Base-by-base conservation (phyloP, 2,113 vertebrate species). In the Heterocephalus glaber region DNA sequence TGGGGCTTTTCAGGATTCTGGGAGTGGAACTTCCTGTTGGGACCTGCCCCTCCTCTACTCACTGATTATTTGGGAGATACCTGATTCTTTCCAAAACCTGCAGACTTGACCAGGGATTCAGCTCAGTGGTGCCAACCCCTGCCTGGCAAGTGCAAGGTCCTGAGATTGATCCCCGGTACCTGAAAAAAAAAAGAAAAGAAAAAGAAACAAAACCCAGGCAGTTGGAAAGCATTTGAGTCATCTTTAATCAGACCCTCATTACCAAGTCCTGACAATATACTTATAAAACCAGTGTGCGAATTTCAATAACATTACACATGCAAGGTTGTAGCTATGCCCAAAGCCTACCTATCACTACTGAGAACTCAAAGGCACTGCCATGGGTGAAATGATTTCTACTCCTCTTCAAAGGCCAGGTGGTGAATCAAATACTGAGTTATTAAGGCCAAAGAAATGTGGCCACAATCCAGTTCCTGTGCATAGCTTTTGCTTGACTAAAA, bases 321-420 rank as follows among this genome's bases (percentile, higher is more conserved):
- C 30, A n/a, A 0, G 0, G 28, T 0, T 1, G n/a, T 66, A 56
- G 54, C 61, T 12, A 38, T 20, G 4, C 26, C 14, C 33, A 76
- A 85, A 92, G 74, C 61, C 26, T 92, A 7, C 26, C 28, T 11
- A 35, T 80, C 2, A 1, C 56, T 84, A 49, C 33, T 63, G 87
- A 95, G 28, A 52, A 63, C 54, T 83, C 81, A 11, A 52, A 95
- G 52, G 52, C 26, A 47, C 41, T 4, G 52, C 17, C 47, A 22
- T 10, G 41, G 5, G 58, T 14, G 89, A 84, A n/a, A 54, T 89
- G 65, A 72, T 52, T 44, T 94, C 85, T 5, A 16, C 89, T 93
- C 93, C 70, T 90, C 86, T 96, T 97, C 98, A 94, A 86, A 97
- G 89, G 91, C 94, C 96, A 56, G 28, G 91, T 97, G 86, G 94